Base-by-base conservation (phyloP, 2,113 vertebrate species). In the Epinephelus moara region DNA sequence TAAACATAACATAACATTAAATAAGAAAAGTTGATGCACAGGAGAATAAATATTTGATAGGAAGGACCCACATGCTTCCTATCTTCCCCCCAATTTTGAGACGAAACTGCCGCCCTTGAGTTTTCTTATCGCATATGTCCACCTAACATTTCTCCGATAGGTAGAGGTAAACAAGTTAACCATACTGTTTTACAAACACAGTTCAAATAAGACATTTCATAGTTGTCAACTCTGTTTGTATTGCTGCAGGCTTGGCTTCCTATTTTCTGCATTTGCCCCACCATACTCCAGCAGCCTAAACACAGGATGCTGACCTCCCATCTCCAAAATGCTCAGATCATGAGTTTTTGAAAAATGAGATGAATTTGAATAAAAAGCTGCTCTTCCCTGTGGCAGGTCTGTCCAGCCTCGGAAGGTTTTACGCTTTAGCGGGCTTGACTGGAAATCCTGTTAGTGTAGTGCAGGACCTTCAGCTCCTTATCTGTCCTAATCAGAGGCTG, bases 401-500 rank as follows among this genome's bases (percentile, higher is more conserved):
- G 67, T 80, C 70, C 76, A 72, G 70, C 64, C 84, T 77, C 5
- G 13, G 70, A 82, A 55, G 70, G 33, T 79, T 77, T 87, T 71
- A 55, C 68, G 75, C 66, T 91, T 85, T 85, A 79, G 78, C 42
- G 11, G 52, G 57, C 80, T 68, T 86, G 72, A 85, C 70, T 87
- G 67, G 63, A 85, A 88, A 87, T 87, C 82, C 78, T 80, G 81
- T 85, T 85, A 80, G 61, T 18, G 55, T 37, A 42, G 75, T 14
- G 0, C 60, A 67, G 19, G 56, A 88, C 70, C 73, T 80, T 10
- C 9, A 77, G 75, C 83, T 76, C 59, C 83, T 88, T 85, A 84
- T 91, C 86, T 33, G 77, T 85, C 81, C 75, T 70, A 78, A 89
- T 90, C 83, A 80, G 62, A 59, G 52, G 61, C 75, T 42, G 66